Conservation (phyloP, 2,113 vertebrate species). For the Pionites leucogaster region DNA sequence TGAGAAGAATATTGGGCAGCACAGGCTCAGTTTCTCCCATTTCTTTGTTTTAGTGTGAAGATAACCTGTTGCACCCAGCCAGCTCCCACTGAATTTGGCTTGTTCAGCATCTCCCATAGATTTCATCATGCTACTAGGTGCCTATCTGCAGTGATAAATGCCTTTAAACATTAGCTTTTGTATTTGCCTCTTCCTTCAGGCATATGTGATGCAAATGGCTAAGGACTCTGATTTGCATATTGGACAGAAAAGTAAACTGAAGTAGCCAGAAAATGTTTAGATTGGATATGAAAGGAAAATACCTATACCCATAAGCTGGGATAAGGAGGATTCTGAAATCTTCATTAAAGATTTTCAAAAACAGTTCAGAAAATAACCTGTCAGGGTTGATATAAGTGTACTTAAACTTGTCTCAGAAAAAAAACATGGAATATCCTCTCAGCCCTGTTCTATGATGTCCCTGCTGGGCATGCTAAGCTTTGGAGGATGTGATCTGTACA, state of each 20-base stretch:
- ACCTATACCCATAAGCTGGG: neutral
- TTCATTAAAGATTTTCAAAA: neutral
- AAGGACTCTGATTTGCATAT: neutral
- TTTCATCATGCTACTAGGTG: neutral
- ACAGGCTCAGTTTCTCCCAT: neutral
- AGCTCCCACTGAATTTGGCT: neutral
- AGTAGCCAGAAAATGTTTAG: neutral
- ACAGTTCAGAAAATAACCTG: neutral
- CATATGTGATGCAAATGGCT: neutral
- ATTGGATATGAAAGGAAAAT: neutral
- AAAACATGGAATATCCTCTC: neutral
- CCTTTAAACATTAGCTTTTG: neutral
- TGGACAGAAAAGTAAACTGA: neutral
- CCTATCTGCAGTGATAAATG: neutral
- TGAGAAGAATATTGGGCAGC: neutral
- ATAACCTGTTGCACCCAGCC: neutral
- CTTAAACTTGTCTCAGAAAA: constrained; percentile 23
- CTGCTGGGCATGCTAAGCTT: neutral
- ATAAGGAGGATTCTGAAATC: neutral
- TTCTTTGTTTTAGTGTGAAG: neutral
- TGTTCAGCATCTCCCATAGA: neutral
- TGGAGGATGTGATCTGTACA: neutral
- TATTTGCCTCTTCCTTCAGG: neutral
- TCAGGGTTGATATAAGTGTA: constrained; percentile 7
- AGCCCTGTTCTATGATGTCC: neutral